Evolutionary conservation across 2,113 vertebrate genomes (phyloP).

Genomic region (Camelus dromedarius): DNA sequence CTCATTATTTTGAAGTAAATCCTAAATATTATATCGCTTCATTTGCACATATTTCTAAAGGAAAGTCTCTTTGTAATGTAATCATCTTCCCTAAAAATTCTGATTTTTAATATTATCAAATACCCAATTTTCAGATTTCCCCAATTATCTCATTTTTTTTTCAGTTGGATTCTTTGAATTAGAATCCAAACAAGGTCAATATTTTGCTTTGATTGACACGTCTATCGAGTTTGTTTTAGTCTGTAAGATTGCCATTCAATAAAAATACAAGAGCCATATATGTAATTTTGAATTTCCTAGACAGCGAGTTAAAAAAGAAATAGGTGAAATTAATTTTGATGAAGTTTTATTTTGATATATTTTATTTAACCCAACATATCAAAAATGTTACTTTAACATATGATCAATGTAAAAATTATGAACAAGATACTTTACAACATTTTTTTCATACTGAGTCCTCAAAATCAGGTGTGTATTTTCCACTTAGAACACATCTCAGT

Average conservation of each 20-base stretch:
- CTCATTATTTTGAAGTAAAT: not conserved
- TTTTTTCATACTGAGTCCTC: not conserved
- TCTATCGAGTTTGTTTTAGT: not conserved
- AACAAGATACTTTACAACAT: not conserved
- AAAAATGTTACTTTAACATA: not conserved
- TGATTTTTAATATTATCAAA: not conserved
- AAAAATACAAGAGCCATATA: not conserved
- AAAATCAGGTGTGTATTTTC: not conserved
- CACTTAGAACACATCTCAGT: not conserved
- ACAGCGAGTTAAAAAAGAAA: not conserved
- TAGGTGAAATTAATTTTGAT: not conserved
- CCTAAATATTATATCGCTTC: not conserved
- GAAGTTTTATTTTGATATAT: not conserved
- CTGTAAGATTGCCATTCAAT: not conserved
- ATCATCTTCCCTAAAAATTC: not conserved
- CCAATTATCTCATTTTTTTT: not conserved
- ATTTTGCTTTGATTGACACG: not conserved
- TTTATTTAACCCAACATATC: not conserved
- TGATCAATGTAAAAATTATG: not conserved
- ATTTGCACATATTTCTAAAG: not conserved
- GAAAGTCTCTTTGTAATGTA: not conserved
- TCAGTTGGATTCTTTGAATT: not conserved
- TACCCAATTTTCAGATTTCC: not conserved
- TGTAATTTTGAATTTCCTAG: not conserved
- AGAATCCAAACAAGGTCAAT: not conserved